A percentile compares a stretch with the other conserved stretches of the same genome.
Conservation (phyloP, 35 echinoderm and acorn worm genomes). For the Heliocidaris erythrogramma region DNA sequence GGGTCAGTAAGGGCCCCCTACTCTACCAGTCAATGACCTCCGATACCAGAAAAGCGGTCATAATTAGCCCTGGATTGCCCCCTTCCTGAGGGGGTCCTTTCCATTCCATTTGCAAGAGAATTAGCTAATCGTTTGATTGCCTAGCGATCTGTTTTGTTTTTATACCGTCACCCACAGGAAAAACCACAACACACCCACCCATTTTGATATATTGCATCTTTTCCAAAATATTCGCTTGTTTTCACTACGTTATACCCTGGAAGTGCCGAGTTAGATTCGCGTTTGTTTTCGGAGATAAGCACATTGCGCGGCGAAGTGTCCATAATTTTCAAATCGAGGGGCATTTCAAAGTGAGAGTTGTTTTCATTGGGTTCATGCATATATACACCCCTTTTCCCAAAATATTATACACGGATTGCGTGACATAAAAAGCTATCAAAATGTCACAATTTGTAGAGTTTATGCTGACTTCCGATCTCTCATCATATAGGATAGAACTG, state of each 20-base stretch:
- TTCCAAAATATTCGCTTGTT: background rate
- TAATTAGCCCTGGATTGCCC: slow-evolving; percentile 33
- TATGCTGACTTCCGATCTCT: too few species aligned
- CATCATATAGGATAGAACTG: too few species aligned
- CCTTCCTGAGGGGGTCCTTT: background rate
- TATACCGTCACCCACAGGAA: slow-evolving; percentile 3
- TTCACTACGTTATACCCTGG: background rate
- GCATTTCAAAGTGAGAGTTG: background rate
- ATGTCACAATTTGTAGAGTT: too few species aligned
- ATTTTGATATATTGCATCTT: slow-evolving; percentile 33
- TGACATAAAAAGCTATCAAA: background rate
- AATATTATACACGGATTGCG: background rate
- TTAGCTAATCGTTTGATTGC: slow-evolving; percentile 46
- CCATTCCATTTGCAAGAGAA: background rate
- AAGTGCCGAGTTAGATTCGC: slow-evolving; percentile 9
- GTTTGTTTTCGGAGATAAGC: slow-evolving; percentile 12
- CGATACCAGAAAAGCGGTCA: slow-evolving; percentile 15
- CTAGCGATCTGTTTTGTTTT: slow-evolving; percentile 33
- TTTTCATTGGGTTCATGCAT: background rate
- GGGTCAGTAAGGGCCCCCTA: background rate
- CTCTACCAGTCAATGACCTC: slow-evolving; percentile 41
- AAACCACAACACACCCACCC: slow-evolving; percentile 14
- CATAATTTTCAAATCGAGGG: background rate
- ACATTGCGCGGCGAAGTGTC: background rate
- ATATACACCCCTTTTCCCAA: background rate